Conservation (phyloP, 1,140 invertebrate species). For the Bombus fervidus region DNA sequence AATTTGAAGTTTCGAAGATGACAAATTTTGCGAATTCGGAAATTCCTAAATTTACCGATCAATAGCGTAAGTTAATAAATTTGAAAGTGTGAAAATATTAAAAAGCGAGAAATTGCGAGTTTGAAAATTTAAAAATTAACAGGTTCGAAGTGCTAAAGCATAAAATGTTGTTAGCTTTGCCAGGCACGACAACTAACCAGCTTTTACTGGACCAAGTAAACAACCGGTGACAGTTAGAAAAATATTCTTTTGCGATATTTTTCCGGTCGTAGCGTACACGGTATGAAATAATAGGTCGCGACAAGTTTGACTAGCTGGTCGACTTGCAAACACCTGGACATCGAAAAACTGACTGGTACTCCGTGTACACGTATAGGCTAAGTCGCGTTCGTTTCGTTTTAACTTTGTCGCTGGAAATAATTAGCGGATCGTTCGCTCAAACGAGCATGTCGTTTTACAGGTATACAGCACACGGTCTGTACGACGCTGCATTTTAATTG, state of each 20-base stretch:
- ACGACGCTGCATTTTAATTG: neutral
- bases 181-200: neutral
- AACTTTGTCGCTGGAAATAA: neutral
- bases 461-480: no score
- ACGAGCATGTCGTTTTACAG: neutral
- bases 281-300: neutral
- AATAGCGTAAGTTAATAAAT: neutral
- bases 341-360: neutral
- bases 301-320: neutral
- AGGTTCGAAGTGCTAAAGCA: neutral
- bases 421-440: conserved; percentile 5
- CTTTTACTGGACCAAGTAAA: conserved; percentile 8
- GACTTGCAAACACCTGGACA: neutral
- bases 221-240: neutral
- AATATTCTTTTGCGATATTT: conserved; percentile 5
- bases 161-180: no score
- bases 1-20: neutral
- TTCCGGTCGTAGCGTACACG: neutral
- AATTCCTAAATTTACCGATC: neutral
- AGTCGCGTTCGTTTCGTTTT: neutral
- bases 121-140: neutral
- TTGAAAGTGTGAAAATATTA: neutral
- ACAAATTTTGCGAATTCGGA: neutral
- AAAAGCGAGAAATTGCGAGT: neutral
- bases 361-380: no score